Evolutionary conservation across 2,797 vertebrate species (phyloP).

Genomic region (Enteromius unitaeniatus): DNA sequence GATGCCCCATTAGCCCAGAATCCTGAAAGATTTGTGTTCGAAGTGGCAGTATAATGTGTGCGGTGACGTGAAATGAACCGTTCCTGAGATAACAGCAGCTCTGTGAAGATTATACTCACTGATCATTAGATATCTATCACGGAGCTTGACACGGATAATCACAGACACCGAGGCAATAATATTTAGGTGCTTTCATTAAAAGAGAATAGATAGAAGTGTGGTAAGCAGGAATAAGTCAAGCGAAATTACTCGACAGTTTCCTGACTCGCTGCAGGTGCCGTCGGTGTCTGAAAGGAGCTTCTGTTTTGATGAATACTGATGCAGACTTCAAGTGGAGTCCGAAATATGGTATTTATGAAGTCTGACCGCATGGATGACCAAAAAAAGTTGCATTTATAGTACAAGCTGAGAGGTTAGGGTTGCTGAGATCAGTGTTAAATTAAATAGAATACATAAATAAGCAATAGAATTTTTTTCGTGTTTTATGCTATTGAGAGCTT

Average conservation of each 20-base stretch:
- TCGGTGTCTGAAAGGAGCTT: not conserved
- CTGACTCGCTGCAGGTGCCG: not conserved
- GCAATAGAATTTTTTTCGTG: no score
- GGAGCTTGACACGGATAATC: not conserved
- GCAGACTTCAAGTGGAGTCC: not conserved
- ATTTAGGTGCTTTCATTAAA: not conserved
- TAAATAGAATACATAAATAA: no score
- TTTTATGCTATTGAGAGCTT: no score
- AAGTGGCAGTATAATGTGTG: not conserved
- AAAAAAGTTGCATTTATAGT: not conserved
- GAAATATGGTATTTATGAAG: not conserved
- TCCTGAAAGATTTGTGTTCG: constrained; percentile 1
- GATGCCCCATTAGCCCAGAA: constrained; percentile 3
- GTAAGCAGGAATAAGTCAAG: not conserved
- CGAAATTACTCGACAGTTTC: not conserved
- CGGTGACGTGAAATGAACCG: not conserved
- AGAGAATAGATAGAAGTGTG: not conserved
- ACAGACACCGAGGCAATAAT: not conserved
- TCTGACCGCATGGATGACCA: not conserved
- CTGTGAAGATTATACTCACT: not conserved
- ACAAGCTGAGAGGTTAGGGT: not conserved
- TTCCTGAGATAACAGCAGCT: constrained; percentile 15
- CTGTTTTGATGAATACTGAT: constrained; percentile 12
- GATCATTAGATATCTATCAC: constrained; percentile 21
- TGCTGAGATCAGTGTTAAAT: not conserved